Percentiles rank a stretch among this genome's conserved stretches.
These are phyloP conservation scores for Bostrychus sinensis DNA, from an alignment of 2,113 vertebrate genomes.

Conservation along the genomic window DNA sequence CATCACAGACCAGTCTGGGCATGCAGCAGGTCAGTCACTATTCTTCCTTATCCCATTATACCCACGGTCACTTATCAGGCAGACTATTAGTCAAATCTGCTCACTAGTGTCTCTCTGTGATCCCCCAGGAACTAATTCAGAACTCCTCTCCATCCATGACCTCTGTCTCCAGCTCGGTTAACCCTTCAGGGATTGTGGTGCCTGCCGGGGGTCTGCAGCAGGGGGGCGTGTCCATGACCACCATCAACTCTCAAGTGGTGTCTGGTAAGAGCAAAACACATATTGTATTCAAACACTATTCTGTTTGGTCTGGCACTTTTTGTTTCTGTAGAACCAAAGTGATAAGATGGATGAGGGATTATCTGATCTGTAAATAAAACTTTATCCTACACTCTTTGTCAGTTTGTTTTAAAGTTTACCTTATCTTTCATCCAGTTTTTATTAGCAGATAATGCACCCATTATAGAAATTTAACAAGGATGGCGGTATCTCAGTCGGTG, in stretches of 20 bases:
- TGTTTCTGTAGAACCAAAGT: not conserved
- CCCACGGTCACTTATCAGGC: conserved; percentile 13
- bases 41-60: not conserved
- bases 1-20: conserved; percentile 91
- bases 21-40: conserved; percentile 83
- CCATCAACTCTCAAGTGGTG: conserved; percentile 89
- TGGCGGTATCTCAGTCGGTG: too few relatives aligned
- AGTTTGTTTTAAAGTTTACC: too few relatives aligned
- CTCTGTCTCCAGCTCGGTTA: conserved; percentile 86
- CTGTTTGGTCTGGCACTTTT: not conserved
- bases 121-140: conserved; percentile 91
- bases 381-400: too few relatives aligned
- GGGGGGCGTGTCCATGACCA: conserved; percentile 89
- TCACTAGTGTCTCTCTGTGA: conserved; percentile 68
- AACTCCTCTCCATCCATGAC: conserved; percentile 91
- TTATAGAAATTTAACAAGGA: too few relatives aligned
- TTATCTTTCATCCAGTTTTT: too few relatives aligned
- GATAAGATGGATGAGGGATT: not conserved
- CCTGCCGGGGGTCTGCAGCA: conserved; percentile 88
- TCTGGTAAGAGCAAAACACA: conserved; percentile 82
- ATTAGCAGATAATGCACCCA: too few relatives aligned
- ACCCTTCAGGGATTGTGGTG: conserved; percentile 90
- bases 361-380: not conserved
- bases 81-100: conserved; percentile 33
- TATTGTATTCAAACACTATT: not conserved